A percentile compares a stretch with the other conserved stretches of the same genome.
Conservation (phyloP, 2,797 vertebrate species). For the Lagodon rhomboides region DNA sequence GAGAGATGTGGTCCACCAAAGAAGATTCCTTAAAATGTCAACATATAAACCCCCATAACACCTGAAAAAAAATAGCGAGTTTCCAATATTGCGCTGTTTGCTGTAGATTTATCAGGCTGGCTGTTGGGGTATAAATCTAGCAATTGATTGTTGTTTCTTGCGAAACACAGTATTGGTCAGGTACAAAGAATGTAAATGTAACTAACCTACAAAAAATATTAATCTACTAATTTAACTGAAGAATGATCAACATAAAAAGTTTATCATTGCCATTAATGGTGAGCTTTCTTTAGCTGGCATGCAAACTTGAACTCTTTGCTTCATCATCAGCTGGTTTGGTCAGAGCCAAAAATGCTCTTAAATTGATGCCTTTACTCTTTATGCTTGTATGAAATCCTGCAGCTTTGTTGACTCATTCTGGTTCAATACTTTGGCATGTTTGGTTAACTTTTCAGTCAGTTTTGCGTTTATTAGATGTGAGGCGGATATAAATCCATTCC, state of each 20-base stretch:
- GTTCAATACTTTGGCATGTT: background rate
- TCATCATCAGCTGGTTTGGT: background rate
- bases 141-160: background rate
- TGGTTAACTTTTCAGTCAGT: background rate
- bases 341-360: background rate
- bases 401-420: constrained; percentile 11
- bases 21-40: background rate
- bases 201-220: background rate
- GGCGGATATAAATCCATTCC: background rate
- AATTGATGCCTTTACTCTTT: background rate
- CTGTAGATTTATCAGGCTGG: background rate
- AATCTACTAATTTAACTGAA: background rate
- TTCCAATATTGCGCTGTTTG: background rate
- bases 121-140: background rate
- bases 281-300: background rate
- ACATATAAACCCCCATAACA: background rate
- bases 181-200: background rate
- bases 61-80: background rate
- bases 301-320: background rate
- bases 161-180: background rate
- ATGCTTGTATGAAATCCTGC: background rate
- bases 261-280: background rate
- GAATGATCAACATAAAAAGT: background rate
- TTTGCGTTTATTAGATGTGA: constrained; percentile 1
- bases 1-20: background rate